Conservation (phyloP, 2,888 invertebrate species). For the Tryphoninae sp. region DNA sequence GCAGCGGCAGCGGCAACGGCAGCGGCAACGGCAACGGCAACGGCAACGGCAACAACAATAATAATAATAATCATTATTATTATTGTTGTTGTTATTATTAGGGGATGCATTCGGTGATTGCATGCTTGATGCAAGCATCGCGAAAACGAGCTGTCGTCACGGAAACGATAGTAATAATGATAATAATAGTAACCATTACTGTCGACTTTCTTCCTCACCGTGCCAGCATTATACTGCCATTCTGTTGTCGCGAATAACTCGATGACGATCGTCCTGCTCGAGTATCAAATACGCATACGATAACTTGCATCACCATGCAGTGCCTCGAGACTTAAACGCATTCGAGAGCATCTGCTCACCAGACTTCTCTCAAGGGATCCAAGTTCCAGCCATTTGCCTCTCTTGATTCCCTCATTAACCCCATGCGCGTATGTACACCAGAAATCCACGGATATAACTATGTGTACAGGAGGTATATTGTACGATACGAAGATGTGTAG, state of each 20-base stretch:
- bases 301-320: constrained; percentile 3
- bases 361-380: constrained; percentile 39
- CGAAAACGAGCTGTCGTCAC: constrained; percentile 2
- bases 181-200: constrained; percentile 30
- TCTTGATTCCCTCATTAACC: constrained; percentile 51
- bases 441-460: background rate
- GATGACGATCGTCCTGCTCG: constrained; percentile 25
- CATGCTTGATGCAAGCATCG: constrained; percentile 6
- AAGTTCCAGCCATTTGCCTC: constrained; percentile 47
- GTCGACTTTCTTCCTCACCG: constrained; percentile 19
- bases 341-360: constrained; percentile 36
- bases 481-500: background rate
- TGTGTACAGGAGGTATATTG: background rate
- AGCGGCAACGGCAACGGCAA: too few species aligned
- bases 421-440: background rate
- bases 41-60: too few species aligned
- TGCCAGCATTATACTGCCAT: constrained; percentile 8
- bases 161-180: constrained; percentile 22
- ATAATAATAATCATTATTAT: constrained; percentile 4
- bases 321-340: constrained; percentile 7
- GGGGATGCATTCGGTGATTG: constrained; percentile 27
- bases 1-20: too few species aligned
- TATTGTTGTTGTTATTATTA: constrained; percentile 6
- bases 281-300: background rate
- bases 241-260: constrained; percentile 33